Base-by-base conservation (phyloP, 2,888 invertebrate species). In the Brachyptera risi region DNA sequence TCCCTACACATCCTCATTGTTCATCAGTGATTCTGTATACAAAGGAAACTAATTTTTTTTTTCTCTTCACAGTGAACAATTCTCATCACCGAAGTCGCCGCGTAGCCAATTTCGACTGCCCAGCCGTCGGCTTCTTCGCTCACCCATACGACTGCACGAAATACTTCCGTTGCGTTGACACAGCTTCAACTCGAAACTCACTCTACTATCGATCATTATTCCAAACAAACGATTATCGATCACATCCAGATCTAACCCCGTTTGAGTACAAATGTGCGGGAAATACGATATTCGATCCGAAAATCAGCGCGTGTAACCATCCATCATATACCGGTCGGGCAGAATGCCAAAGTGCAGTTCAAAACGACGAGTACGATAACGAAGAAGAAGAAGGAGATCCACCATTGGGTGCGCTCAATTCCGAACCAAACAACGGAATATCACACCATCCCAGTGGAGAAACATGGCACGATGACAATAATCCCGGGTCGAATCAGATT, bases 81-180 rank as follows among this genome's bases (percentile, higher is more conserved):
- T n/a, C n/a, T n/a, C n/a, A n/a, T n/a, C 15, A 27, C 26, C 27
- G 27, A 2, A n/a, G 27, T 19, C 50, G 27, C 13, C 27, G 27
- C 50, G 7, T 26, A 1, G 26, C 27, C 31, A 11, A 37, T 21
- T 81, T 84, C 66, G 71, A 75, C 27, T 90, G 90, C 69, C 74
- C 75, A 2, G 75, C 78, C 19, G 88, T 88, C 73, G 92, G 91
- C 21, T 88, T 87, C 65, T 82, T 84, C 71, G 79, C 82, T 1
- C 88, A 91, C 72, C 81, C 84, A n/a, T 71, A 72, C n/a, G 81
- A 89, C 70, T 92, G 92, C 71, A 78, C 79, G 54, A 76, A 82
- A 57, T 92, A 90, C 75, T 90, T 90, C 72, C 81, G 90, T 69
- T 92, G 92, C 68, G 82, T 88, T 17, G 78, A 81, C 68, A 82